A percentile compares a stretch with the other conserved stretches of the same genome.
Conservation (phyloP, 1,140 invertebrate species). For the Heliconius nattereri region DNA sequence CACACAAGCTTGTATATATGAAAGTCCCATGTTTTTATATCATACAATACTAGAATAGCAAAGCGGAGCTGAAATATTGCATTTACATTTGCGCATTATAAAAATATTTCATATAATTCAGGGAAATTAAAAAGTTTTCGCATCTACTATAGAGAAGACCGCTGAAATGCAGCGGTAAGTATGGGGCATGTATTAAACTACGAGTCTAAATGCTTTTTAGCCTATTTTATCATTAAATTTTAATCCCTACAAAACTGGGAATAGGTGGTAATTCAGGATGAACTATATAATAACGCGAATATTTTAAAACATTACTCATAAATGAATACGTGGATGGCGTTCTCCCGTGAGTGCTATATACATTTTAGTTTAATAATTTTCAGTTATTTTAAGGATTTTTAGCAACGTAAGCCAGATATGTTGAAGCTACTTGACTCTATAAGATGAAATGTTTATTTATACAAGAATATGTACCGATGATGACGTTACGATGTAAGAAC, state of each 20-base stretch:
- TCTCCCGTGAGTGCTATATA: background rate
- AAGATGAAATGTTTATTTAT: no score
- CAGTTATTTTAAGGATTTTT: background rate
- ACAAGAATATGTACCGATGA: no score
- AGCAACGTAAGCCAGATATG: background rate
- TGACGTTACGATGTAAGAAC: no score
- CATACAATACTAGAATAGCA: slow-evolving; percentile 24
- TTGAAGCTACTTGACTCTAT: background rate
- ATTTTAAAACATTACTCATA: background rate
- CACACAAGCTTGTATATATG: slow-evolving; percentile 15
- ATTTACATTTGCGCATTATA: slow-evolving; percentile 27
- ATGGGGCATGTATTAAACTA: slow-evolving; percentile 23
- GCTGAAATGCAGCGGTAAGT: slow-evolving; percentile 17
- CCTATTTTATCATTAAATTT: slow-evolving; percentile 26
- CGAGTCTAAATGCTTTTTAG: slow-evolving; percentile 25
- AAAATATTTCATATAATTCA: slow-evolving; percentile 26
- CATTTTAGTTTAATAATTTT: background rate
- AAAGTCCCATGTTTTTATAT: slow-evolving; percentile 16
- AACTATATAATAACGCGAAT: slow-evolving; percentile 2
- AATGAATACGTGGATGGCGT: background rate
- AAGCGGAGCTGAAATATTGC: slow-evolving; percentile 20
- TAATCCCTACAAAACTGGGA: background rate
- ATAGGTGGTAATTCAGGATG: slow-evolving; percentile 12
- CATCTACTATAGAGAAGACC: slow-evolving; percentile 12
- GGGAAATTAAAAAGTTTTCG: slow-evolving; percentile 25